Base-by-base conservation (phyloP, 2,888 invertebrate species). In the Steinernema hermaphroditum region DNA sequence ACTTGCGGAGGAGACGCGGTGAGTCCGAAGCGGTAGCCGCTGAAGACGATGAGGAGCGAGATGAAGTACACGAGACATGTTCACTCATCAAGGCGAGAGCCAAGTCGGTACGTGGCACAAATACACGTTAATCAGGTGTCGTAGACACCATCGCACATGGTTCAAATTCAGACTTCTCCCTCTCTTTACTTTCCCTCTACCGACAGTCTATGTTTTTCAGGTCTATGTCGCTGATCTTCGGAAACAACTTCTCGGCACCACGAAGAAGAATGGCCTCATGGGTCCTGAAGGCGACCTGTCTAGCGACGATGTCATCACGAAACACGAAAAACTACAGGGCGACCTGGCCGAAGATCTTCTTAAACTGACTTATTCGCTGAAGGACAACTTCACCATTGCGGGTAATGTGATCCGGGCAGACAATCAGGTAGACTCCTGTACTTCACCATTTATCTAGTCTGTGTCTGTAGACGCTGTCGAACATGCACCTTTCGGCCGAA, bases 261-360 rank as follows among this genome's bases (percentile, higher is more conserved):
- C 46, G 71, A 68, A 37, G 41, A 71, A 72, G 24, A 49, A 34
- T 1, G n/a, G 50, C 9, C 16, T 34, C 24, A 4, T 50, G n/a
- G 68, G 69, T 8, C 46, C 72, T 0, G 49, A 24, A n/a, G 69
- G 41, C 34, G 77, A 74, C 14, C 16, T 57, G 14, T 43, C 69
- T 8, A 32, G 50, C 22, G 54, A 46, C 24, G 37, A 70, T 14
- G 49, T 43, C n/a, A 57, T 54, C 27, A 16, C 72, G 41, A 62
- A 76, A 4, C 62, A 96, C 86, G 92, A 93, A 84, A 91, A 92
- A 79, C 91, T 93, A 88, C 96, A 96, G 86, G 94, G 94, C 84
- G 93, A 93, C 87, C 92, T 96, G 29, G 94, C 96, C 0, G 93
- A 94, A 82, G 94, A 96, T 84, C 94, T 97, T 93, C 90, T 96